Evolutionary conservation across 2,797 vertebrate species (phyloP).

Genomic region (Brotula barbata): DNA sequence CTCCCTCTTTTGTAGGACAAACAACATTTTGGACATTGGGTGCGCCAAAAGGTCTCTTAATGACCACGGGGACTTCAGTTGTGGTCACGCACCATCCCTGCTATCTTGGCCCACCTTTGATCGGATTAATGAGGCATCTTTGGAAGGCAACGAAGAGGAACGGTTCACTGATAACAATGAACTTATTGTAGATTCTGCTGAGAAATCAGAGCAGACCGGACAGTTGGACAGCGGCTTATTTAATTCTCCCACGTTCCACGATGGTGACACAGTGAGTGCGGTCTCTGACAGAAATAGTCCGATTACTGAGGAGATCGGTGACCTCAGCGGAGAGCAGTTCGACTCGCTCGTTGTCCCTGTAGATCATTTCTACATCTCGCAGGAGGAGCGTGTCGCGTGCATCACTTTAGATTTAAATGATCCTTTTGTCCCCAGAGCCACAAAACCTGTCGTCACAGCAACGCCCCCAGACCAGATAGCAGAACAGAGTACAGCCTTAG

Average conservation of each 20-base stretch:
- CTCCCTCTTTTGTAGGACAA: constrained; percentile 41
- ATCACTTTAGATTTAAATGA: constrained; percentile 73
- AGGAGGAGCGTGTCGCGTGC: constrained; percentile 58
- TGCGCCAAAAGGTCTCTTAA: constrained; percentile 40
- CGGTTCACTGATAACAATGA: constrained; percentile 34
- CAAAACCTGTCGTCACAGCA: constrained; percentile 16
- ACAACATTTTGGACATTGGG: constrained; percentile 53
- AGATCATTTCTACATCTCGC: constrained; percentile 61
- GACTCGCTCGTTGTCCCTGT: constrained; percentile 47
- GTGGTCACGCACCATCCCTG: constrained; percentile 36
- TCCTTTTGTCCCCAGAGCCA: constrained; percentile 44
- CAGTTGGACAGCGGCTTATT: constrained; percentile 8
- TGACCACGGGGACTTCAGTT: constrained; percentile 40
- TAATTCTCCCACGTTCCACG: constrained; percentile 4
- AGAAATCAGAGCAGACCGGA: constrained; percentile 17
- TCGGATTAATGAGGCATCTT: constrained; percentile 38
- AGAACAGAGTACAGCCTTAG: constrained; percentile 31
- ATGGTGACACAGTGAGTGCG: constrained; percentile 12
- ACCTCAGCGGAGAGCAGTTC: constrained; percentile 58
- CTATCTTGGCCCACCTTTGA: constrained; percentile 28
- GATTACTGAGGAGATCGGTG: constrained; percentile 38
- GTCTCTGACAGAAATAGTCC: constrained; percentile 26
- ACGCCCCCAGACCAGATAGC: constrained; percentile 10
- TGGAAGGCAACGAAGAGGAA: constrained; percentile 19
- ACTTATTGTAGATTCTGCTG: constrained; percentile 21